Base-by-base conservation (phyloP, 2,113 vertebrate genomes). In the Polypterus bichir region DNA sequence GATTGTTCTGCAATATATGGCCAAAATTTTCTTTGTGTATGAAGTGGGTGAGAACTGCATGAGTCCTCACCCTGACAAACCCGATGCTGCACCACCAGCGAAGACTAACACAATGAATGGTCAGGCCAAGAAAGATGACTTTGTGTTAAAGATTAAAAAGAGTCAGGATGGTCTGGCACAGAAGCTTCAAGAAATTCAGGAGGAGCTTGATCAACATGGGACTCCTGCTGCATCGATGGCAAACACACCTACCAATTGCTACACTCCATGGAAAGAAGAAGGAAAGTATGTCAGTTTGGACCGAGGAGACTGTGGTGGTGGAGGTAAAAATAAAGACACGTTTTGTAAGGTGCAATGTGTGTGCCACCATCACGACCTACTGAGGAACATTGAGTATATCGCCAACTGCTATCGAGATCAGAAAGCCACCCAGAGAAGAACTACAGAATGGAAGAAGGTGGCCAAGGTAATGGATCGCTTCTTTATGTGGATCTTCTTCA, bases 401-500 rank as follows among this genome's bases (percentile, higher is more conserved):
- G 83, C 89, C 48, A 76, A 68, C 71, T 88, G 86, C 67, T 90
- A 91, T 74, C 80, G 76, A 0, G 88, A 85, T 9, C 88, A 93
- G 71, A 80, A 82, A 65, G 81, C 85, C 3, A 76, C 82, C 0
- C 89, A 91, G 73, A 86, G 69, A 71, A 75, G 82, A 64, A 82
- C 77, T 0, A 75, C 86, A 0, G 89, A 95, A 66, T 94, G 92
- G 92, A 91, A 91, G 73, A 90, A 83, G 59, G 81, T 94, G 59
- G 89, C 90, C 55, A 89, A 89, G 60, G 91, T 93, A 47, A 79
- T 93, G 81, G 92, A 94, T 4, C 86, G 90, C 27, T 92, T 92
- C 78, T 93, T 97, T 72, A 88, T 93, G 87, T 90, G 89, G 81
- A 64, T 92, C 51, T 97, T 97, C 71, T 91, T 93, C 65, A 78